Evolutionary conservation across 2,888 invertebrate genomes (phyloP).

Genomic region (Biston betularia): DNA sequence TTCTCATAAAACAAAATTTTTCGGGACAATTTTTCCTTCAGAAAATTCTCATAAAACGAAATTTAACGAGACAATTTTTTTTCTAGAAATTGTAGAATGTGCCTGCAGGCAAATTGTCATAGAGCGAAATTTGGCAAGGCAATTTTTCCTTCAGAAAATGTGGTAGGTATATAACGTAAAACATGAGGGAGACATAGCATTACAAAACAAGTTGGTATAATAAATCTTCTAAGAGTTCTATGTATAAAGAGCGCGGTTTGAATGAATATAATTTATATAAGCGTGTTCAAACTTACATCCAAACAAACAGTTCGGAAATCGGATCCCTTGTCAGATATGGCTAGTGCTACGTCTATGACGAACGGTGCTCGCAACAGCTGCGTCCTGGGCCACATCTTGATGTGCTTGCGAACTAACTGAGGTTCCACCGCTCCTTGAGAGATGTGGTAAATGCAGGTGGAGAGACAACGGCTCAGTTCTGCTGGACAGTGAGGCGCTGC

Average conservation of each 20-base stretch:
- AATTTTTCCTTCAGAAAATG: too few relatives aligned
- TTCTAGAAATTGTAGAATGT: too few relatives aligned
- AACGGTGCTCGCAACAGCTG: conserved; percentile 73
- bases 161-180: too few relatives aligned
- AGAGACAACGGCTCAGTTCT: conserved; percentile 72
- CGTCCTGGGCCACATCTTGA: conserved; percentile 70
- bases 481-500: conserved; percentile 70
- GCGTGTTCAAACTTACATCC: conserved; percentile 63
- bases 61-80: too few relatives aligned
- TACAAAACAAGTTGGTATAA: too few relatives aligned
- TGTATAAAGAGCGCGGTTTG: not conserved
- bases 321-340: conserved; percentile 68
- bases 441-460: conserved; percentile 77
- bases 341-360: conserved; percentile 71
- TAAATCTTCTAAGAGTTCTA: too few relatives aligned
- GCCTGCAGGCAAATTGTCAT: too few relatives aligned
- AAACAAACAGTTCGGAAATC: conserved; percentile 71
- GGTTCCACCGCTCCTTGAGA: conserved; percentile 70
- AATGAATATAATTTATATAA: not conserved
- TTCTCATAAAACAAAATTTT: too few relatives aligned
- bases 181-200: too few relatives aligned
- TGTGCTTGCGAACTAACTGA: conserved; percentile 63
- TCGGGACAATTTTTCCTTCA: too few relatives aligned
- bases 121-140: too few relatives aligned
- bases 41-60: too few relatives aligned